phyloP scores from a whole-genome alignment of 2,888 invertebrate species.

The Merodon equestris region DNA sequence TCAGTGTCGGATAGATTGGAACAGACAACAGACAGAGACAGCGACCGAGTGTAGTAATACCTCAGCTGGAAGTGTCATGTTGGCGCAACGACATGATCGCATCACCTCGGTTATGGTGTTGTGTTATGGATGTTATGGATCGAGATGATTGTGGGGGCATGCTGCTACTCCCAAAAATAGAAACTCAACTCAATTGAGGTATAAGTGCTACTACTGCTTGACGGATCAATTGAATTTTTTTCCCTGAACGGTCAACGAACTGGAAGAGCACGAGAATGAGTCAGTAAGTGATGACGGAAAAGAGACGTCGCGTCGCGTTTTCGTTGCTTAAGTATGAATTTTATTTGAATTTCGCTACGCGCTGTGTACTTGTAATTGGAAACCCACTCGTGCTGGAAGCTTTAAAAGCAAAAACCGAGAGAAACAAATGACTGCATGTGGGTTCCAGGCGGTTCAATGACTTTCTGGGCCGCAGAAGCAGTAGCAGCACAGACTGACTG shows the following conservation, averaged over 20 bases:
- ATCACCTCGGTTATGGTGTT: slow-evolving; percentile 34
- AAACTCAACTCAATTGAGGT: slow-evolving; percentile 36
- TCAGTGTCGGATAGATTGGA: neutral
- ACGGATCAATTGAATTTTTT: neutral
- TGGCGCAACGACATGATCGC: slow-evolving; percentile 27
- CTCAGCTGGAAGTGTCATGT: slow-evolving; percentile 47
- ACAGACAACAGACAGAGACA: too few species aligned
- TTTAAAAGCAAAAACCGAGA: slow-evolving; percentile 9
- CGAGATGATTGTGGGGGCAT: slow-evolving; percentile 22
- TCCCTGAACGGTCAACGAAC: slow-evolving; percentile 52
- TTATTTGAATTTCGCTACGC: slow-evolving; percentile 44
- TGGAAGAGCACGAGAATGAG: slow-evolving; percentile 13
- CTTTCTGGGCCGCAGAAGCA: slow-evolving; percentile 48
- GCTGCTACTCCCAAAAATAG: slow-evolving; percentile 45
- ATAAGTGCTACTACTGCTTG: neutral
- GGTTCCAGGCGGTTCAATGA: slow-evolving; percentile 55
- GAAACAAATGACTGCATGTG: slow-evolving; percentile 40
- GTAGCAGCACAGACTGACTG: slow-evolving; percentile 44
- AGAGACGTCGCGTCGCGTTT: slow-evolving; percentile 5
- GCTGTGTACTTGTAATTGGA: slow-evolving; percentile 46
- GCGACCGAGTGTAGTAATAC: slow-evolving; percentile 1
- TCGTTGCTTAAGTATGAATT: slow-evolving; percentile 23
- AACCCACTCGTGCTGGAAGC: slow-evolving; percentile 62
- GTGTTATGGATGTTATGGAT: slow-evolving; percentile 12
- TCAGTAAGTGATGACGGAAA: slow-evolving; percentile 3